Evolutionary conservation across 2,797 vertebrate species (phyloP), one percentile per base, ranked within the genome.

Genomic region (Craterocephalus amniculus): DNA sequence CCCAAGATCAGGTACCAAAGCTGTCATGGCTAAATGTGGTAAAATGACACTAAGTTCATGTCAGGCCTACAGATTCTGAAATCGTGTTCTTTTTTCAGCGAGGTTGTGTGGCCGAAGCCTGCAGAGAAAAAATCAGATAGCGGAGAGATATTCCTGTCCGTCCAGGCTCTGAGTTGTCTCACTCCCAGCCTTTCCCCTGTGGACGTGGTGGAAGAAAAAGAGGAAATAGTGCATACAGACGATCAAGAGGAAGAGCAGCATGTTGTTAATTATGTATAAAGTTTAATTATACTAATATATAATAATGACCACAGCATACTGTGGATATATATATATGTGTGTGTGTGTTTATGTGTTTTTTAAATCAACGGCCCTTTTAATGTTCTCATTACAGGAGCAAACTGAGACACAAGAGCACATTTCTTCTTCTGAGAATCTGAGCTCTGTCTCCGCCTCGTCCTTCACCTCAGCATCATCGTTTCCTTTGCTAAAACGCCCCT

Each of bases 381-480:
- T 73, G 5, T 67, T 40, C 20, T 55, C 57, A 9, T 36, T 13
- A 14, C 35, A 75, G 70, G 76, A 83, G 63, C 48, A 65, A 2
- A 20, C 14, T 6, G 60, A 73, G 26, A n/a, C 66, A 52, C 45
- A 66, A 4, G 12, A 45, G 6, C 24, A 61, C 9, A 10, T 72
- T 57, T 81, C 82, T 10, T 77, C 75, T 18, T 75, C 72, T 54
- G 62, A 76, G 34, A 65, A 70, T 62, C 57, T 61, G 38, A 65
- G 63, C 48, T 84, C 70, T 8, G 65, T 63, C 18, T 71, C 81
- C 0, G 4, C 40, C 14, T 83, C 74, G 20, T 85, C 81, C 43
- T 79, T 84, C 62, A 67, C 82, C 54, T 81, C 79, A 0, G 64
- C 85, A 27, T 89, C 85, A 45, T 83, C 80, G 8, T 22, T 58